Conservation (phyloP, 1,140 invertebrate species). For the Oryctes rhinoceros region DNA sequence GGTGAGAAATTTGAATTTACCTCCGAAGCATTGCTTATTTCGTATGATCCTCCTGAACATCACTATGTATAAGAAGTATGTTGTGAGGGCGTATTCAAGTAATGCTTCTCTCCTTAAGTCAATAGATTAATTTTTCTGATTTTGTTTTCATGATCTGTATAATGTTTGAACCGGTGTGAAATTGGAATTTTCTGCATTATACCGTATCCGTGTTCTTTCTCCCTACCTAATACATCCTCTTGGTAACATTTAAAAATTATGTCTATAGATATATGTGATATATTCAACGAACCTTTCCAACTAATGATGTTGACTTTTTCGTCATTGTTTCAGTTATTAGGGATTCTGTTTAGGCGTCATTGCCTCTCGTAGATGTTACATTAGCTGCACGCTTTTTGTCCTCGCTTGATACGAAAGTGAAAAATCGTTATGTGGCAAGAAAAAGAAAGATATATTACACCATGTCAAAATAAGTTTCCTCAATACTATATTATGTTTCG, state of each 20-base stretch:
- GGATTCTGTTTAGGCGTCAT: slow-evolving; percentile 29
- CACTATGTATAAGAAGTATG: too few relatives aligned
- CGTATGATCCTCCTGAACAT: too few relatives aligned
- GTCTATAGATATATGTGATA: background rate
- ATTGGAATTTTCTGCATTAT: too few relatives aligned
- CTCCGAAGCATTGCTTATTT: too few relatives aligned
- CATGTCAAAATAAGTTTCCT: background rate
- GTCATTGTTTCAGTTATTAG: slow-evolving; percentile 19
- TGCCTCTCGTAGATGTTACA: slow-evolving; percentile 19
- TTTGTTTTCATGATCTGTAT: too few relatives aligned
- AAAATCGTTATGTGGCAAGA: slow-evolving; percentile 6
- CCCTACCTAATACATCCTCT: background rate
- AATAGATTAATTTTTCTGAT: too few relatives aligned
- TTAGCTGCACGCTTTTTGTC: background rate
- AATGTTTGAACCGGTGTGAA: too few relatives aligned
- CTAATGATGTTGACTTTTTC: slow-evolving; percentile 34
- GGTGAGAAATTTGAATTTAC: too few relatives aligned
- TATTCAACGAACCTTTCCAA: background rate
- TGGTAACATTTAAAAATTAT: background rate
- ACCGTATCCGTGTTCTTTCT: too few relatives aligned
- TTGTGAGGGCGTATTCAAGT: too few relatives aligned
- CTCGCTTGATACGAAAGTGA: slow-evolving; percentile 18
- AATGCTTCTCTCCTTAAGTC: too few relatives aligned
- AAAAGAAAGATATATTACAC: background rate
- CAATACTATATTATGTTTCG: background rate